Base-by-base conservation (phyloP, 2,888 invertebrate genomes). In the Cosmorhoe ocellata region DNA sequence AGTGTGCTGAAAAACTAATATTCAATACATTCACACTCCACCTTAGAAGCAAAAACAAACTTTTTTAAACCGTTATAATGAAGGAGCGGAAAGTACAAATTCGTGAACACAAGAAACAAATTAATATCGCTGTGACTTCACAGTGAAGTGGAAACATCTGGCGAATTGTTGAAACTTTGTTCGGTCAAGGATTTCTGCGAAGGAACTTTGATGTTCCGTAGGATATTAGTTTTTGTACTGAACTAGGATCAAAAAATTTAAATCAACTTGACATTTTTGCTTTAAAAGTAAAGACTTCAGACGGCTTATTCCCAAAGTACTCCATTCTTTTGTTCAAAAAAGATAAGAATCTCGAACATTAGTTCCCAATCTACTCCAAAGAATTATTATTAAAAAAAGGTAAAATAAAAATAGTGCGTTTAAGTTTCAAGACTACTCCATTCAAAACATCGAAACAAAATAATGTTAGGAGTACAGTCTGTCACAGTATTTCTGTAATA, bases 51-150 rank as follows among this genome's bases (percentile, higher is more conserved):
- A 69, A 70, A 71, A 69, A 69, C 49, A 61, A 49, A 63, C 61
- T 54, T 58, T 54, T 36, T 59, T 36, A 12, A 44, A 51, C 46
- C 38, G 64, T 64, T 69, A 63, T 59, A 62, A 59, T 62, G 70
- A 73, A 76, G 78, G 78, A 75, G 70, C 79, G 81, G 82, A 81
- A 80, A 76, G 69, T 77, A 85, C 84, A 82, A 86, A 90, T 88
- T 83, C 69, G 78, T 71, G 79, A 82, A 84, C 87, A 85, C 74
- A 73, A 81, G 74, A 86, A 85, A 83, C 87, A 86, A 85, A 89
- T 90, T 88, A 87, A 75, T 74, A 64, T 57, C 52, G 38, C 26
- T 42, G 52, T 43, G 43, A 54, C 51, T 44, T 38, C 32, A 51
- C 43, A 43, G 50, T 76, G 66, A 76, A 88, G 87, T 87, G 84